A percentile compares a stretch with the other conserved stretches of the same genome.
phyloP scores from a whole-genome alignment of 2,113 vertebrate genomes.

The zebrafish (Danio rerio) region GRCz12tu NC_133189.1:43357501-43358000 shows the following conservation, averaged over 20 bases:
- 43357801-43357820: constrained; percentile 87
- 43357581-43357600: constrained; percentile 82
- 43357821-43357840: constrained; percentile 90
- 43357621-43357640: constrained; percentile 74
- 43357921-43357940: constrained; percentile 74
- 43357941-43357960: constrained; percentile 60
- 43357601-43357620: constrained; percentile 80
- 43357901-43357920: constrained; percentile 88
- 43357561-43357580: constrained; percentile 88
- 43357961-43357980: constrained; percentile 3
- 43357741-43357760: constrained; percentile 81
- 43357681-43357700: constrained; percentile 78
- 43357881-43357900: constrained; percentile 87
- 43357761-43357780: constrained; percentile 78
- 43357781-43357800: constrained; percentile 75
- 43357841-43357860: constrained; percentile 84
- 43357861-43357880: constrained; percentile 86
- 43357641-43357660: constrained; percentile 77
- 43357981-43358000: constrained; percentile 38
- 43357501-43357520: constrained; percentile 64
- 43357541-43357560: constrained; percentile 86
- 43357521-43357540: constrained; percentile 83
- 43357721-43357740: constrained; percentile 76
- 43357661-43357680: constrained; percentile 70
- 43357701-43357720: constrained; percentile 83